phyloP scores from a whole-genome alignment of 30 jellyfish, hydroid and myxozoan species.

The Hydra vulgaris region DNA sequence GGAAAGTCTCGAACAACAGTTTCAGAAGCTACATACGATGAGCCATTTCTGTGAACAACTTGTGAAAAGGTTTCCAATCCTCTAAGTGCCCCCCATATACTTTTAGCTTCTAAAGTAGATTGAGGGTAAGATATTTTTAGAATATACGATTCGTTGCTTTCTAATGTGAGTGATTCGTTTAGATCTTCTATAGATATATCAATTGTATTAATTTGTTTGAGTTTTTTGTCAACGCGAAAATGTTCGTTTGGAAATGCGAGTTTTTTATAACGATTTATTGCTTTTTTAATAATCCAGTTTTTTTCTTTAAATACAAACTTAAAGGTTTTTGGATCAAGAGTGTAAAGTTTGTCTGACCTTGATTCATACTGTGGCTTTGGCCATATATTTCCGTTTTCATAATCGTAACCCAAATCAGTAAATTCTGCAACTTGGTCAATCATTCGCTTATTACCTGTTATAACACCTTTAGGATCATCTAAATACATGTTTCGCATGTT shows the following conservation, averaged over 20 bases:
- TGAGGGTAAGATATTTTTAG: conserved; percentile 37
- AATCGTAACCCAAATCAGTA: conserved; percentile 33
- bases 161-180: conserved; percentile 15
- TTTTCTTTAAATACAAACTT: conserved; percentile 11
- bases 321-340: conserved; percentile 27
- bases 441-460: conserved; percentile 6
- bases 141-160: conserved; percentile 48
- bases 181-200: conserved; percentile 13
- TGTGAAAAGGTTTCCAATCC: conserved; percentile 82
- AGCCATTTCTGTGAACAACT: conserved; percentile 35
- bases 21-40: conserved; percentile 38
- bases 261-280: conserved; percentile 33
- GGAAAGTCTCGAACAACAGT: conserved; percentile 53
- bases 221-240: conserved; percentile 1
- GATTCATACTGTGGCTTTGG: conserved; percentile 65
- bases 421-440: conserved; percentile 15
- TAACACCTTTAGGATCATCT: conserved; percentile 28
- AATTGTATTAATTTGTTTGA: not conserved
- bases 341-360: conserved; percentile 7
- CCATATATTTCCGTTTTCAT: conserved; percentile 47
- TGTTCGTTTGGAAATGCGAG: conserved; percentile 38
- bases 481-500: conserved; percentile 19
- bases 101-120: conserved; percentile 35
- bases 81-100: conserved; percentile 86
- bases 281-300: conserved; percentile 22